Conservation (phyloP, 2,888 invertebrate species). For the Tolmerus cingulatus region DNA sequence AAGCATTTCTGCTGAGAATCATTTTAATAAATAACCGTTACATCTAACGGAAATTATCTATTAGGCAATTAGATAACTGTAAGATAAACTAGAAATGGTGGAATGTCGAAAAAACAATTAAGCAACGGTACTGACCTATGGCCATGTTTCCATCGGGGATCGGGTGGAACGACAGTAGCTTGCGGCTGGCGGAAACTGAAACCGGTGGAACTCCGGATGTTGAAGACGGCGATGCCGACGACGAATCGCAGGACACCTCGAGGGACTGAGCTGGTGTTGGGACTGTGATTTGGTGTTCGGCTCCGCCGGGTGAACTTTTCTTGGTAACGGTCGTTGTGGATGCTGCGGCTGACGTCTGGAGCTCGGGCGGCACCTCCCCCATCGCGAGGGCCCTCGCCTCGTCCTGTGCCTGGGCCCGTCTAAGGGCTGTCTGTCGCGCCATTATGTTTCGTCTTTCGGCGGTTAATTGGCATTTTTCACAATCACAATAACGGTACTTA, state of each 20-base stretch:
- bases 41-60: too few relatives aligned
- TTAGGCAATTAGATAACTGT: neutral
- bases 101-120: neutral
- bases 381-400: slow-evolving; percentile 69
- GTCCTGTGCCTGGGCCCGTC: slow-evolving; percentile 86
- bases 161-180: slow-evolving; percentile 64
- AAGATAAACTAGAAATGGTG: neutral
- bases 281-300: slow-evolving; percentile 61
- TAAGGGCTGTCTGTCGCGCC: slow-evolving; percentile 85
- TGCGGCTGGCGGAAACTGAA: slow-evolving; percentile 62
- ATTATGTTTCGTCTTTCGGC: slow-evolving; percentile 88
- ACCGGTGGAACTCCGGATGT: slow-evolving; percentile 61
- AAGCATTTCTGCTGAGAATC: too few relatives aligned
- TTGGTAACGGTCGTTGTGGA: neutral
- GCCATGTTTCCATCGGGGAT: slow-evolving; percentile 59
- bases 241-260: slow-evolving; percentile 68
- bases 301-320: slow-evolving; percentile 51
- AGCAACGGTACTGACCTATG: neutral
- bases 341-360: slow-evolving; percentile 42
- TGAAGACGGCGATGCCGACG: slow-evolving; percentile 70
- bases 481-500: slow-evolving; percentile 82
- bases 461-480: slow-evolving; percentile 86
- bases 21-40: too few relatives aligned
- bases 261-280: slow-evolving; percentile 62
- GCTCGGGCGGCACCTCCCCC: slow-evolving; percentile 65